Evolutionary conservation across 2,888 invertebrate genomes (phyloP).

Genomic region (Ariolimax columbianus): DNA sequence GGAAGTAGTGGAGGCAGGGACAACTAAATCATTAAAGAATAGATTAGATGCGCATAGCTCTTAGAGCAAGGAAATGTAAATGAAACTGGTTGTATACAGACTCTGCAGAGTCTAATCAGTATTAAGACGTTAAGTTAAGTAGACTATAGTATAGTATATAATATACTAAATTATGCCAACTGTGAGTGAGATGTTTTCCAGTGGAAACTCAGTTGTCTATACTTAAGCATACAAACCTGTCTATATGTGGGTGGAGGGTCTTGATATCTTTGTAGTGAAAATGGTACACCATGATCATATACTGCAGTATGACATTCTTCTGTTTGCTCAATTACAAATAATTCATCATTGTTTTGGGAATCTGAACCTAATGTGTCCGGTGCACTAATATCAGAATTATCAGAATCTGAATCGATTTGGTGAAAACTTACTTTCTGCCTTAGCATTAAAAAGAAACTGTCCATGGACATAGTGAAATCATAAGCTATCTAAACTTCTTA

Average conservation of each 20-base stretch:
- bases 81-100: too few species aligned
- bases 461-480: conserved; percentile 5
- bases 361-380: background rate
- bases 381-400: background rate
- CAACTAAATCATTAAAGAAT: too few species aligned
- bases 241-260: conserved; percentile 29
- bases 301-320: background rate
- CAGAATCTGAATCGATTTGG: conserved; percentile 14
- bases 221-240: conserved; percentile 6
- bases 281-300: background rate
- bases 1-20: too few species aligned
- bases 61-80: too few species aligned
- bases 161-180: too few species aligned
- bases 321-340: conserved; percentile 2
- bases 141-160: too few species aligned
- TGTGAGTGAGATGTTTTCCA: too few species aligned
- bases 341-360: conserved; percentile 18
- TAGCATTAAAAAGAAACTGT: background rate
- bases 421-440: conserved; percentile 11
- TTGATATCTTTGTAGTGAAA: background rate
- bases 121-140: too few species aligned
- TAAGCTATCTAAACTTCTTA: too few species aligned
- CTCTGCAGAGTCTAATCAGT: too few species aligned
- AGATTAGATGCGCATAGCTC: too few species aligned
- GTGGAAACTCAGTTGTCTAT: too few species aligned